Evolutionary conservation across 1,140 invertebrate species (phyloP).

Genomic region (Sitophilus oryzae): DNA sequence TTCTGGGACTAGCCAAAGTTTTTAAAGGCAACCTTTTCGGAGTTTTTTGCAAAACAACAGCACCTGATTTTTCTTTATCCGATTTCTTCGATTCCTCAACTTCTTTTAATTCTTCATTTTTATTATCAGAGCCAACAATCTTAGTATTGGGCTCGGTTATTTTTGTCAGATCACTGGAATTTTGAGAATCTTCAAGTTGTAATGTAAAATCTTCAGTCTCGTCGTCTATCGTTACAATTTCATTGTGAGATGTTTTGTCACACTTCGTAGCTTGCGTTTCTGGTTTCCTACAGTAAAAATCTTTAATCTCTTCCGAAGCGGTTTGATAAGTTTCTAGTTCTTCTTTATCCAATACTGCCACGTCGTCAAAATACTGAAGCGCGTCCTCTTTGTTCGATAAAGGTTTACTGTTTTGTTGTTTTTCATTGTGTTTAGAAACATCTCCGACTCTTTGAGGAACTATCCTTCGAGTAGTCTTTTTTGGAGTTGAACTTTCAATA

Average conservation of each 20-base stretch:
- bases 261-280: background rate
- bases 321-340: background rate
- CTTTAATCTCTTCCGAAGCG: background rate
- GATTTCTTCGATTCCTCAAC: conserved; percentile 1
- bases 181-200: conserved; percentile 54
- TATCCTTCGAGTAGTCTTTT: background rate
- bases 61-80: conserved; percentile 9
- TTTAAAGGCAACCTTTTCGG: conserved; percentile 64
- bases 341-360: background rate
- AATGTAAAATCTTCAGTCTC: conserved; percentile 60
- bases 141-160: conserved; percentile 12
- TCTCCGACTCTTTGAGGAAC: background rate
- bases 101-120: conserved; percentile 2
- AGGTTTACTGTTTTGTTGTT: conserved; percentile 1
- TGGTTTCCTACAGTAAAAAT: background rate
- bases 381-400: background rate
- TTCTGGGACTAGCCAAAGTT: conserved; percentile 61
- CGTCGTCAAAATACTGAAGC: conserved; percentile 4
- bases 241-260: conserved; percentile 35
- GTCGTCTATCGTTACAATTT: conserved; percentile 39
- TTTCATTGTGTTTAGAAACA: background rate
- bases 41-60: conserved; percentile 44
- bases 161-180: conserved; percentile 25
- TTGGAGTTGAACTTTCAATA: background rate
- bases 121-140: conserved; percentile 2